Evolutionary conservation across 2,888 invertebrate species (phyloP), one percentile per base, ranked within the genome.

Genomic region (Phyto melanocephala): DNA sequence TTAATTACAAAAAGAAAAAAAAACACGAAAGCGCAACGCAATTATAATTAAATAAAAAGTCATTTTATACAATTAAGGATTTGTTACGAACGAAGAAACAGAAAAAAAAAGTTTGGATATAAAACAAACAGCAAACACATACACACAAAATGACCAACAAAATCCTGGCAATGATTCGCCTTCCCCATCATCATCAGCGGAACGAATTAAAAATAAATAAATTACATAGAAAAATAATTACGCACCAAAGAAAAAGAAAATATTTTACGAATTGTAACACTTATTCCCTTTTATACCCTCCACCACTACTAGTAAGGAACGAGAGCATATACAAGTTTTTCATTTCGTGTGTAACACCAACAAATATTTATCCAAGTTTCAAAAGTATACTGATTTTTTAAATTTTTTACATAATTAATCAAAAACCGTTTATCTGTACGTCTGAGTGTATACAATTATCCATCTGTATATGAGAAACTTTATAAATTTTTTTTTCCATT

Each of bases 1-100:
- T 81, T 77, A 81, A 67, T 79, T 79, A 67, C 52, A 60, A 60
- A 63, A 40, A 67, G 47, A 58, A 62, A 62, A 24, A 47, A n/a
- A 67, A 40, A 7, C 4, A 35, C 45, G 28, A 58, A 42, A 70
- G 40, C 15, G 52, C 68, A 63, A 78, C 63, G 68, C 62, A 78
- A 71, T 71, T 71, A 70, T 78, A 78, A 71, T 78, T 78, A 71
- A 70, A 78, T 62, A 71, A 78, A 54, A 77, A 54, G 54, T 62
- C 62, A 77, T 63, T 77, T 77, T 20, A 13, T 54, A 45, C 45
- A 42, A 70, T 67, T 75, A 58, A 33, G 56, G 35, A 45, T 60
- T 68, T 76, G 58, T 58, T 68, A 50, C 20, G 15, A 56, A 75
- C 17, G 37, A 45, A 65, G 13, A 28, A 60, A 50, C 24, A 67